Percentiles rank a stretch among this genome's conserved stretches.
phyloP scores from a whole-genome alignment of 2,888 invertebrate species.

The Thymelicus acteon region DNA sequence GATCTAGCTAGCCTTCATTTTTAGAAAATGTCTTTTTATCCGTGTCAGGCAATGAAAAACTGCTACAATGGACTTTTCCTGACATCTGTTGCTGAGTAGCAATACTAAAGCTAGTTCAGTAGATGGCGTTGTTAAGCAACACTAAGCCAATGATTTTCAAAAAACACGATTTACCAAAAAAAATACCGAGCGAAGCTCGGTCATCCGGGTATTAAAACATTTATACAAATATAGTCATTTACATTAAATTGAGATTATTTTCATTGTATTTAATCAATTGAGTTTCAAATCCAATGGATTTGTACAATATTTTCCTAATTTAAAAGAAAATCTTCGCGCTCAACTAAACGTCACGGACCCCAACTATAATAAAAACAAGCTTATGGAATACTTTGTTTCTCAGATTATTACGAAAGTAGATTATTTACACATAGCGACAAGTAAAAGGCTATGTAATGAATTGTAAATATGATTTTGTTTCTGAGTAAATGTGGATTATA shows the following conservation, averaged over 20 bases:
- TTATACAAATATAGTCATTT: not conserved
- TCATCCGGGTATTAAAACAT: no score
- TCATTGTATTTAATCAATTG: not conserved
- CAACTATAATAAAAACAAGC: conserved; percentile 28
- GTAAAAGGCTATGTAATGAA: not conserved
- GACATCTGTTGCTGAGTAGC: no score
- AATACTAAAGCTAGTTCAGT: no score
- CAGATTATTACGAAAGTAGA: conserved; percentile 14
- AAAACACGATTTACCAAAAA: no score
- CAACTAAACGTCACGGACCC: conserved; percentile 22
- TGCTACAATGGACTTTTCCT: no score
- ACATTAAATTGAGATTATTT: not conserved
- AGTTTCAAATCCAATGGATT: conserved; percentile 10
- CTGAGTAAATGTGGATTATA: not conserved
- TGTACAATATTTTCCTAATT: not conserved
- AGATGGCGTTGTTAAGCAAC: no score
- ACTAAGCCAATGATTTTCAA: no score
- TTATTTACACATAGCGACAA: not conserved
- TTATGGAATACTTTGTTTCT: conserved; percentile 15
- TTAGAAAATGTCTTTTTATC: no score
- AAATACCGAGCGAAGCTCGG: no score
- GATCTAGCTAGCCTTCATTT: no score
- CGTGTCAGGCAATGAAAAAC: no score
- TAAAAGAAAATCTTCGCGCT: conserved; percentile 25
- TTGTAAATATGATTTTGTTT: conserved; percentile 12